These are phyloP conservation scores for Meriones psammophilus DNA, from an alignment of 2,797 vertebrate genomes.

Conservation along the genomic window DNA sequence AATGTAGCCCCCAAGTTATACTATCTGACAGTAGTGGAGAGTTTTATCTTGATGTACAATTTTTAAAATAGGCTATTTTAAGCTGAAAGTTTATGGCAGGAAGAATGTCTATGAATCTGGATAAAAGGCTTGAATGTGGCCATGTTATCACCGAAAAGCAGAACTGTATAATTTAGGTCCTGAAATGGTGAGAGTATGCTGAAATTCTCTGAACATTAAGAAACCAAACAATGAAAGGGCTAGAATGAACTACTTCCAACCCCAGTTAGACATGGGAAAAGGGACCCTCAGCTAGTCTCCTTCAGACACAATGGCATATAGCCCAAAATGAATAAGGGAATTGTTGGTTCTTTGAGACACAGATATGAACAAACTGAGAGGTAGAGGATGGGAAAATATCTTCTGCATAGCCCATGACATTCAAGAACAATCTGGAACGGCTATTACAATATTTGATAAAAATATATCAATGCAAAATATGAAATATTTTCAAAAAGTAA, in stretches of 20 bases:
- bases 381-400: background rate
- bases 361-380: background rate
- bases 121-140: background rate
- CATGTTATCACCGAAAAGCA: background rate
- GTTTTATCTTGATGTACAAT: background rate
- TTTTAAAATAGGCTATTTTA: background rate
- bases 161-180: background rate
- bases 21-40: background rate
- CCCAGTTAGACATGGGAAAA: background rate
- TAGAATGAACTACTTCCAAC: background rate
- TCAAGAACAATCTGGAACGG: background rate
- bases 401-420: background rate
- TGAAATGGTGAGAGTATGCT: background rate
- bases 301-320: background rate
- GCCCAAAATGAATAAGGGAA: background rate
- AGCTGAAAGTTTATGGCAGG: background rate
- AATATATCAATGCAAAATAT: background rate
- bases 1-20: background rate
- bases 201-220: background rate
- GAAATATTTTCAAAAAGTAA: background rate
- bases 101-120: background rate
- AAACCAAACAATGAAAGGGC: background rate
- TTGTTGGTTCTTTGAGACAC: background rate
- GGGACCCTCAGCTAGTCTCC: background rate
- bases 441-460: background rate